Percentiles rank a stretch among this genome's conserved stretches.
Conservation (phyloP, 2,888 invertebrate species). For the Buathra laborator region DNA sequence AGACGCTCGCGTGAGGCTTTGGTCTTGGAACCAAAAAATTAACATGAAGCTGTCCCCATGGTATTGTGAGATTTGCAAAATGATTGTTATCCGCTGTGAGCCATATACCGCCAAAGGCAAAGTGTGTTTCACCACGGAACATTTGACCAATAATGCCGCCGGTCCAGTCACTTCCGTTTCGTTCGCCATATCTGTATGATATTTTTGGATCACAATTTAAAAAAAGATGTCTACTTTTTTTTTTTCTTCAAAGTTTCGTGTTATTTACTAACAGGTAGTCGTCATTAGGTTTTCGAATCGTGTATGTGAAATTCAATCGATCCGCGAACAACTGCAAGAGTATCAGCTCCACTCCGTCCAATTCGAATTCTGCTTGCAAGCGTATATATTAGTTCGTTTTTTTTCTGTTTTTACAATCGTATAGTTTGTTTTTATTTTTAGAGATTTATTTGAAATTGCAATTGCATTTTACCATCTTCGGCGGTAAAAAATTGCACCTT, state of each 20-base stretch:
- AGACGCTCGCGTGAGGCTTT: slow-evolving; percentile 76
- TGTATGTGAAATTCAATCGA: slow-evolving; percentile 80
- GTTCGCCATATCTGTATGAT: slow-evolving; percentile 75
- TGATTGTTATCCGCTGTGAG: slow-evolving; percentile 72
- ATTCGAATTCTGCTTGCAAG: slow-evolving; percentile 72
- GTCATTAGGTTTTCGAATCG: slow-evolving; percentile 74
- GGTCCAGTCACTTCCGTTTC: slow-evolving; percentile 74
- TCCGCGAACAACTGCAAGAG: slow-evolving; percentile 79
- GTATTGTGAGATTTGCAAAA: slow-evolving; percentile 75
- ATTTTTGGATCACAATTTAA: neutral
- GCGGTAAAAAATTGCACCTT: slow-evolving; percentile 73
- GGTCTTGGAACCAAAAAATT: slow-evolving; percentile 82
- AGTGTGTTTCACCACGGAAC: slow-evolving; percentile 75
- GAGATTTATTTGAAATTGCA: neutral
- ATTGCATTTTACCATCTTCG: slow-evolving; percentile 70
- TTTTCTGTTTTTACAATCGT: neutral
- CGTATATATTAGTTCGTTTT: neutral
- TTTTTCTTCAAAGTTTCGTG: neutral
- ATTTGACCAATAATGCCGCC: slow-evolving; percentile 79
- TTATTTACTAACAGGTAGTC: slow-evolving; percentile 70
- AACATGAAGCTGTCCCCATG: slow-evolving; percentile 78
- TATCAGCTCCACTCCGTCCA: slow-evolving; percentile 79
- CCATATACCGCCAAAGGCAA: slow-evolving; percentile 80
- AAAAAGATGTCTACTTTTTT: neutral
- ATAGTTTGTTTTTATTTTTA: neutral